Percentiles rank a stretch among this genome's conserved stretches.
phyloP scores from a whole-genome alignment of 2,888 invertebrate genomes.

The Cylloceria caligata region DNA sequence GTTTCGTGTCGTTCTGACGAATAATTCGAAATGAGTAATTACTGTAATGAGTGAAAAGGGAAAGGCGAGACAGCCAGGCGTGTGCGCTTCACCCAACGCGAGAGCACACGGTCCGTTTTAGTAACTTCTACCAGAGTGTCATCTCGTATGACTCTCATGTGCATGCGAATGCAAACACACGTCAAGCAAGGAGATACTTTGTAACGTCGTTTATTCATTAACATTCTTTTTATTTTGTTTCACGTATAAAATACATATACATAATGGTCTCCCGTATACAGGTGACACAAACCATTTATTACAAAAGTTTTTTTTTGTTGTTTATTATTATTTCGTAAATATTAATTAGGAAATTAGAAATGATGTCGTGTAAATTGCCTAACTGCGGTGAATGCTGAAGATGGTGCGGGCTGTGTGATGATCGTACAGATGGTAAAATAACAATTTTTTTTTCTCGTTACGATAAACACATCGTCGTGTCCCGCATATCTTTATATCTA shows the following conservation, averaged over 20 bases:
- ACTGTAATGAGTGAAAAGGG: conserved; percentile 74
- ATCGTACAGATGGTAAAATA: conserved; percentile 58
- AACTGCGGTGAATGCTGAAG: conserved; percentile 68
- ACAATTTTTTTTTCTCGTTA: conserved; percentile 56
- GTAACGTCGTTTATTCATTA: conserved; percentile 19
- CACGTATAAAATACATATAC: conserved; percentile 80
- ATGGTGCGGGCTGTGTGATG: conserved; percentile 47
- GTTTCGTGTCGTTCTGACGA: conserved; percentile 57
- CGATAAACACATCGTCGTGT: conserved; percentile 61
- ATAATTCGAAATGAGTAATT: conserved; percentile 74
- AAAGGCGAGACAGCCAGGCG: conserved; percentile 68
- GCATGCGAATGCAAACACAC: conserved; percentile 24
- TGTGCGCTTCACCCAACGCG: conserved; percentile 52
- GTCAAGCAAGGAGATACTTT: neutral
- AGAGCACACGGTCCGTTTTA: conserved; percentile 61
- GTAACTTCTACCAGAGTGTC: conserved; percentile 59
- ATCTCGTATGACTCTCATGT: conserved; percentile 41
- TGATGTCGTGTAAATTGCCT: conserved; percentile 60
- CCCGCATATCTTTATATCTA: conserved; percentile 11
- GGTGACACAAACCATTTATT: conserved; percentile 80
- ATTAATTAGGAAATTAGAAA: conserved; percentile 61
- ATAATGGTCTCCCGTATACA: conserved; percentile 81
- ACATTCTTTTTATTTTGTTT: conserved; percentile 76
- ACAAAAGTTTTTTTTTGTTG: conserved; percentile 74
- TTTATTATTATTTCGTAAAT: conserved; percentile 70